Percentiles rank a stretch among this genome's conserved stretches.
Conservation (phyloP, 2,797 vertebrate species). For the Protosalanx chinensis region DNA sequence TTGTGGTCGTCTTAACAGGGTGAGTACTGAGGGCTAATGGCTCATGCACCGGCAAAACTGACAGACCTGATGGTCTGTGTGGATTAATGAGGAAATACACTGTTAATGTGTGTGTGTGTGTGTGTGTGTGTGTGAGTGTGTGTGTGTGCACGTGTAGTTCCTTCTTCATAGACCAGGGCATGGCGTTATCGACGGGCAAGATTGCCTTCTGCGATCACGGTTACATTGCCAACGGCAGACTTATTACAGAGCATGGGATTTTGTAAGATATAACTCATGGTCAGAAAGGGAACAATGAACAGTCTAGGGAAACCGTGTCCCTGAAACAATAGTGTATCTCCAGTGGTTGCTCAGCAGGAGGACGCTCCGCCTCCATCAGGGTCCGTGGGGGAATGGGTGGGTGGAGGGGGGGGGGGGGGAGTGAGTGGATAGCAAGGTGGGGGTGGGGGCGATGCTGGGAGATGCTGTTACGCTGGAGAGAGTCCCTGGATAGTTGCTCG, state of each 20-base stretch:
- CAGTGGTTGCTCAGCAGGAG: not conserved
- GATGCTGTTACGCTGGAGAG: constrained; percentile 52
- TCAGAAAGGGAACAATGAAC: not conserved
- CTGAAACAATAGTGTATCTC: not conserved
- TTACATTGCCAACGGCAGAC: not conserved
- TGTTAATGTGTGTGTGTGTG: not conserved
- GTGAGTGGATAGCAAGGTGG: constrained; percentile 15
- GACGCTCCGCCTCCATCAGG: not conserved
- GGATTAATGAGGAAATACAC: constrained; percentile 44
- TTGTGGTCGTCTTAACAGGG: constrained; percentile 95
- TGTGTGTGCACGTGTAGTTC: constrained; percentile 20
- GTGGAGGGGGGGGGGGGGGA: constrained; percentile 25
- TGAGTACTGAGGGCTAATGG: constrained; percentile 71
- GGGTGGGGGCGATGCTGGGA: constrained; percentile 23
- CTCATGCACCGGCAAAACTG: constrained; percentile 49
- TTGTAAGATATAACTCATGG: not conserved
- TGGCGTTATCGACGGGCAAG: not conserved
- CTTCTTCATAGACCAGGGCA: constrained; percentile 40
- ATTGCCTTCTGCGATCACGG: not conserved
- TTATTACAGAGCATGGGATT: not conserved
- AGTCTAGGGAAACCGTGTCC: not conserved
- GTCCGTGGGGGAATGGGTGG: not conserved
- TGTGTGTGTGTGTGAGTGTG: constrained; percentile 21
- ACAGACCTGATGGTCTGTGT: constrained; percentile 54
- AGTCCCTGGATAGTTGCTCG: constrained; percentile 34